Evolutionary conservation across 1,140 invertebrate genomes (phyloP).

Genomic region (Chironomus tepperi): DNA sequence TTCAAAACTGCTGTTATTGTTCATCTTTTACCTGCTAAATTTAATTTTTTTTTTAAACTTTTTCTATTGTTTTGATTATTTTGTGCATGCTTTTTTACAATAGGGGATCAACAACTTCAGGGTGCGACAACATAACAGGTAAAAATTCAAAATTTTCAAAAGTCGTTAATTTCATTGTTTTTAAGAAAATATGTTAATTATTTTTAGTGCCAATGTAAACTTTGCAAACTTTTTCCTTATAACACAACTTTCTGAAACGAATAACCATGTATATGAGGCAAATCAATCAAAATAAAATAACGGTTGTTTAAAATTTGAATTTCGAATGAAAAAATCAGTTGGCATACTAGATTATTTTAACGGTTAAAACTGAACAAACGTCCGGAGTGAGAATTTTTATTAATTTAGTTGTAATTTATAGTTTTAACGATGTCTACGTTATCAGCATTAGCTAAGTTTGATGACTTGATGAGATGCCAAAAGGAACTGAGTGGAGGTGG

Average conservation of each 20-base stretch:
- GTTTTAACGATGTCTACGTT: neutral
- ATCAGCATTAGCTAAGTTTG: constrained; percentile 49
- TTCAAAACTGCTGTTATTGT: constrained; percentile 27
- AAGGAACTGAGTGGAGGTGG: constrained; percentile 53
- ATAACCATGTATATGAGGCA: too few species aligned
- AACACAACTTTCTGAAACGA: too few species aligned
- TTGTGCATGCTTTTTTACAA: too few species aligned
- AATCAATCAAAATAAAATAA: too few species aligned
- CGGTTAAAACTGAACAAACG: neutral
- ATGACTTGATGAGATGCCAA: constrained; percentile 58
- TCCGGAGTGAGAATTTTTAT: neutral
- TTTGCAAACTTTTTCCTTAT: too few species aligned
- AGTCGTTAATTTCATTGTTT: too few species aligned
- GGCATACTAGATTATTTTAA: neutral
- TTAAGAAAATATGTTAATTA: too few species aligned
- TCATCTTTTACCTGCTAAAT: neutral
- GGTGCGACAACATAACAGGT: too few species aligned
- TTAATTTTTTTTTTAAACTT: neutral
- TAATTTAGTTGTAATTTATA: neutral
- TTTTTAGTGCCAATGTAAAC: too few species aligned
- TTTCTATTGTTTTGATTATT: neutral
- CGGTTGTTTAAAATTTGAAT: neutral
- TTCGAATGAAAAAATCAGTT: neutral
- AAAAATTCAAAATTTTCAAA: too few species aligned
- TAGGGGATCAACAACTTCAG: too few species aligned